Evolutionary conservation across 2,797 vertebrate genomes (phyloP).

Genomic region (Agapornis canus): DNA sequence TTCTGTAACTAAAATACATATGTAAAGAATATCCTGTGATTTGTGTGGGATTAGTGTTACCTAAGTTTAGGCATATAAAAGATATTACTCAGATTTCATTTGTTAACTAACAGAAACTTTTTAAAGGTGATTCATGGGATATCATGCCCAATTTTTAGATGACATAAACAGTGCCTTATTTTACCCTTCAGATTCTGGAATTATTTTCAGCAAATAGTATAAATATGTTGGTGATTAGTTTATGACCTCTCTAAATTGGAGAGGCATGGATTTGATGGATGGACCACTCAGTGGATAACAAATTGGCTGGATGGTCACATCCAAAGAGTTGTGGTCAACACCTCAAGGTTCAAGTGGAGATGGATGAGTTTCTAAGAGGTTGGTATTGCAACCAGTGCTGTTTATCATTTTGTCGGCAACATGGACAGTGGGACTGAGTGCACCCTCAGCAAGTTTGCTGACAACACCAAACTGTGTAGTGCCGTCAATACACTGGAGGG

Average conservation of each 20-base stretch:
- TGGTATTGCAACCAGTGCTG: not conserved
- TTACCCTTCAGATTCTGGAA: not conserved
- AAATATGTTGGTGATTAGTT: not conserved
- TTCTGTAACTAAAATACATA: not conserved
- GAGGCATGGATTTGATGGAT: not conserved
- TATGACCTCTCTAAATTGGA: not conserved
- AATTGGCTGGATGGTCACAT: not conserved
- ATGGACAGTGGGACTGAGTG: not conserved
- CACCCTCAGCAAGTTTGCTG: not conserved
- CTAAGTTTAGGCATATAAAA: not conserved
- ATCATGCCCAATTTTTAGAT: not conserved
- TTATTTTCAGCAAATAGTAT: not conserved
- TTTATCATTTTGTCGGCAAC: not conserved
- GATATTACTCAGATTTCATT: not conserved
- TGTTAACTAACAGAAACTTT: not conserved
- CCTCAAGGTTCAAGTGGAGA: not conserved
- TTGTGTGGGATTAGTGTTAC: not conserved
- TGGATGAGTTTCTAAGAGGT: not conserved
- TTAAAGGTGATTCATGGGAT: not conserved
- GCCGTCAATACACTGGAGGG: not conserved
- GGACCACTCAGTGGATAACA: not conserved
- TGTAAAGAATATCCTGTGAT: not conserved
- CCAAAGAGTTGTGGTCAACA: not conserved
- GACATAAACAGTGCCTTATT: accelerated
- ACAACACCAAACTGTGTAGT: not conserved